phyloP scores from a whole-genome alignment of 1,140 invertebrate species.

The Paraescarpia echinospica region DNA sequence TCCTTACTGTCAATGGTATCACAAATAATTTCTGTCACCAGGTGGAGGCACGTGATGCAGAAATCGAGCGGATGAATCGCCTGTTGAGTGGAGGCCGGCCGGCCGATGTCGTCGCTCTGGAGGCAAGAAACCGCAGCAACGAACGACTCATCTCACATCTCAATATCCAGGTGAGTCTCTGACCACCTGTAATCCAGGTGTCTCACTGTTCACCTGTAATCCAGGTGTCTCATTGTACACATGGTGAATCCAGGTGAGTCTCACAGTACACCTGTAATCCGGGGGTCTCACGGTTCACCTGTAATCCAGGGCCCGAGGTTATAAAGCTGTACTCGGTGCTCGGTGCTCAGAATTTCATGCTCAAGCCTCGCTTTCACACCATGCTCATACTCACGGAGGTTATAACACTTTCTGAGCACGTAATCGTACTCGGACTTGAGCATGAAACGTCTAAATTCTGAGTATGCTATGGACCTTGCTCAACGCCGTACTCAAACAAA shows the following conservation, averaged over 20 bases:
- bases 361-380: too few species aligned
- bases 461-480: too few species aligned
- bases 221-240: background rate
- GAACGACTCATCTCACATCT: slow-evolving; percentile 57
- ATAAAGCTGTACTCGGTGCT: too few species aligned
- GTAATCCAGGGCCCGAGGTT: too few species aligned
- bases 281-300: too few species aligned
- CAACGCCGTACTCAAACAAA: too few species aligned
- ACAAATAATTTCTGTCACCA: slow-evolving; percentile 27
- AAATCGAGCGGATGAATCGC: slow-evolving; percentile 55
- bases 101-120: slow-evolving; percentile 55
- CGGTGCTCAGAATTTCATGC: too few species aligned
- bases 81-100: slow-evolving; percentile 58
- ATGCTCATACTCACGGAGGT: too few species aligned
- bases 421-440: too few species aligned
- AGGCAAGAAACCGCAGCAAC: slow-evolving; percentile 55
- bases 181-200: background rate
- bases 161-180: slow-evolving; percentile 54
- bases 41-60: slow-evolving; percentile 55
- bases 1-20: background rate
- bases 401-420: too few species aligned
- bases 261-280: background rate
- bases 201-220: background rate
- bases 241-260: background rate
- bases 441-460: too few species aligned